These are phyloP conservation scores for Dryocosmus kuriphilus DNA, from an alignment of 2,888 invertebrate genomes.

Conservation along the genomic window DNA sequence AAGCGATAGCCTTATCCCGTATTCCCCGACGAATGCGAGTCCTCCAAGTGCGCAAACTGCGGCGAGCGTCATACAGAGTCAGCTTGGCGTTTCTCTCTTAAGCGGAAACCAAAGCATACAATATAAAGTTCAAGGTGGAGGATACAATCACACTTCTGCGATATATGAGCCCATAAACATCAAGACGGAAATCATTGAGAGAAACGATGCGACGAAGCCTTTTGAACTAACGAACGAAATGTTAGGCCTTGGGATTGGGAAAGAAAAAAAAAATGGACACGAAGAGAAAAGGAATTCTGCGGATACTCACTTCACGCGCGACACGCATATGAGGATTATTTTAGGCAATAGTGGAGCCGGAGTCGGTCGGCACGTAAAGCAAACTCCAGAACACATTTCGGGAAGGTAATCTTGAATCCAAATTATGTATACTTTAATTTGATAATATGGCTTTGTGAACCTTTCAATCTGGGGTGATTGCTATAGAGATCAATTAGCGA, in stretches of 20 bases:
- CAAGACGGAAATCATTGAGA: constrained; percentile 71
- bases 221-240: constrained; percentile 76
- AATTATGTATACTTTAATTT: not conserved
- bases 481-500: too few species aligned
- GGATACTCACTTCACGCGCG: constrained; percentile 92
- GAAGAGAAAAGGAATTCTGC: constrained; percentile 78
- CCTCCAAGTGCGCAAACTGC: constrained; percentile 75
- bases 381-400: constrained; percentile 68
- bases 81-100: constrained; percentile 73
- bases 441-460: too few species aligned
- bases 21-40: constrained; percentile 75
- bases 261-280: constrained; percentile 70
- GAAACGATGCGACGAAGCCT: constrained; percentile 68
- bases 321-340: constrained; percentile 95
- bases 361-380: constrained; percentile 74
- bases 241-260: constrained; percentile 71
- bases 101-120: constrained; percentile 73
- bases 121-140: constrained; percentile 69
- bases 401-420: constrained; percentile 62
- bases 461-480: too few species aligned
- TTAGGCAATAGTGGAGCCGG: constrained; percentile 81
- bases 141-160: constrained; percentile 70
- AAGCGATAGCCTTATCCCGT: constrained; percentile 80
- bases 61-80: constrained; percentile 75
- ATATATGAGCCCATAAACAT: constrained; percentile 76